Conservation (phyloP, 2,797 vertebrate species). For the Falco concolor region DNA sequence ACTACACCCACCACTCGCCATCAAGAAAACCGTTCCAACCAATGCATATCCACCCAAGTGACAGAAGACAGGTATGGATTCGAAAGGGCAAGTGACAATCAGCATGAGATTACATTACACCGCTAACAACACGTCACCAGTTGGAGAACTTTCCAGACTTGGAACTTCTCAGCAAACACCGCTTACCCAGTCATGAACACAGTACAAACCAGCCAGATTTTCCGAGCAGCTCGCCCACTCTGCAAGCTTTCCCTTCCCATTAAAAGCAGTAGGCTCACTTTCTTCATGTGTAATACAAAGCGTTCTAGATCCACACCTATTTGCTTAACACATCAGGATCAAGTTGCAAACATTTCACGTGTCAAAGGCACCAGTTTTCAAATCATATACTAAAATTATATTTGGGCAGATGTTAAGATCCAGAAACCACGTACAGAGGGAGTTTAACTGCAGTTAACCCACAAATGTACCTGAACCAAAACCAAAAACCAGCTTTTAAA, state of each 20-base stretch:
- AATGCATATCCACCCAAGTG: background rate
- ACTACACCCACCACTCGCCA: background rate
- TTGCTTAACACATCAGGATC: background rate
- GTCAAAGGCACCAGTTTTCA: background rate
- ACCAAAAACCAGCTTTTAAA: background rate
- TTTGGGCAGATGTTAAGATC: background rate
- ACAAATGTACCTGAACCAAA: background rate
- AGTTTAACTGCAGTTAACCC: background rate
- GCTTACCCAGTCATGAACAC: background rate
- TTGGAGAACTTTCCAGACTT: background rate
- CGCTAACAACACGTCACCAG: background rate
- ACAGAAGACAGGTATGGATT: background rate
- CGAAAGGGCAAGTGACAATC: background rate
- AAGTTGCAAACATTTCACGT: background rate
- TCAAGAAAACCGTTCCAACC: background rate
- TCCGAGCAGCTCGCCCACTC: background rate
- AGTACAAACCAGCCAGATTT: background rate
- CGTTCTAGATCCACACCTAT: background rate
- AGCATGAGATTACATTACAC: background rate
- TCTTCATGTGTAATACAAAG: background rate
- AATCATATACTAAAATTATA: background rate
- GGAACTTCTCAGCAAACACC: background rate
- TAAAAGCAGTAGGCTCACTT: background rate
- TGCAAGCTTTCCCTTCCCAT: background rate
- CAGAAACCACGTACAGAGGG: background rate